Conservation (phyloP, 2,797 vertebrate species). For the Neostethus bicornis region DNA sequence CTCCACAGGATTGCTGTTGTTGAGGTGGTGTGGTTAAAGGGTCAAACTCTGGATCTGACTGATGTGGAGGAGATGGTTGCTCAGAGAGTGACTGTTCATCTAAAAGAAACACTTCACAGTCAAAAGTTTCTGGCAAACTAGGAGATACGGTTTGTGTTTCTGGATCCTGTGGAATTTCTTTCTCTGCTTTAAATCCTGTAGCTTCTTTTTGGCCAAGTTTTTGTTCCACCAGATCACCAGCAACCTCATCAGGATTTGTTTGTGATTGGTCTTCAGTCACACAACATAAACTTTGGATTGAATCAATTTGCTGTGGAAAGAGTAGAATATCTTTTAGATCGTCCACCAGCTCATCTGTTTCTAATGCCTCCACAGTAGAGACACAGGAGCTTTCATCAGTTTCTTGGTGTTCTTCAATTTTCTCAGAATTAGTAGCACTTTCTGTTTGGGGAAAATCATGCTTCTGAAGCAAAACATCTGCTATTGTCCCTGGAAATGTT, state of each 20-base stretch:
- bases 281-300: constrained; percentile 4
- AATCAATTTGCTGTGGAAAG: constrained; percentile 12
- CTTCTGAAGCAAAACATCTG: constrained; percentile 17
- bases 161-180: neutral
- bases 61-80: constrained; percentile 13
- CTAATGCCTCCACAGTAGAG: too few relatives aligned
- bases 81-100: constrained; percentile 11
- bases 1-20: constrained; percentile 20
- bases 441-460: constrained; percentile 11
- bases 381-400: too few relatives aligned
- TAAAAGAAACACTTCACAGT: constrained; percentile 5
- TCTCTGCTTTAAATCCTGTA: constrained; percentile 22
- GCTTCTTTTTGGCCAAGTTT: constrained; percentile 8
- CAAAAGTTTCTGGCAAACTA: constrained; percentile 13
- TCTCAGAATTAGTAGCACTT: constrained; percentile 5
- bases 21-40: constrained; percentile 12
- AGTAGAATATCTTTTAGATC: neutral
- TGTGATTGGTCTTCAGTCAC: constrained; percentile 9
- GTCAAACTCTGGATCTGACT: constrained; percentile 12
- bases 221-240: constrained; percentile 11
- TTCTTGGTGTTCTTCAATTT: constrained; percentile 23
- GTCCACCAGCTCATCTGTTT: constrained; percentile 5
- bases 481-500: neutral
- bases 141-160: constrained; percentile 2
- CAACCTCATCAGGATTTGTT: constrained; percentile 12